Evolutionary conservation across 2,888 invertebrate genomes (phyloP).

Genomic region (Digitonthophagus gazella): DNA sequence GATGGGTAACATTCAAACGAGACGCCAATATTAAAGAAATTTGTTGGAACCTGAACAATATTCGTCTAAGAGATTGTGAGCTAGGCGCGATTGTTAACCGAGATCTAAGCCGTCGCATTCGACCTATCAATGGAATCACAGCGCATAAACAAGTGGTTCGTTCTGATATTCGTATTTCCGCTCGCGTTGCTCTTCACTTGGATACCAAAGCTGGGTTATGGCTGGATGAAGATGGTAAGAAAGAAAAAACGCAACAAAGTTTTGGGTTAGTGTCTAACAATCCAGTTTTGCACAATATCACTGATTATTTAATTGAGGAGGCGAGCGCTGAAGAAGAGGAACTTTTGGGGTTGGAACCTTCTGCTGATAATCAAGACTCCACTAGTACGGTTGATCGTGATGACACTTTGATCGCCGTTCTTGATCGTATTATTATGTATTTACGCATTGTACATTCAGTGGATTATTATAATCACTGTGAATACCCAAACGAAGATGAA

Average conservation of each 20-base stretch:
- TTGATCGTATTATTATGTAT: conserved; percentile 84
- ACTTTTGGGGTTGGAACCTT: conserved; percentile 68
- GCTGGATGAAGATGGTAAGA: conserved; percentile 56
- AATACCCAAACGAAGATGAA: conserved; percentile 98
- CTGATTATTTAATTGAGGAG: conserved; percentile 97
- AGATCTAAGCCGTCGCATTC: conserved; percentile 90
- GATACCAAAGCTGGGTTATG: conserved; percentile 83
- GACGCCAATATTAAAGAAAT: conserved; percentile 99
- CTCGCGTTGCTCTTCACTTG: conserved; percentile 86
- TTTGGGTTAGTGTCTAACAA: conserved; percentile 81
- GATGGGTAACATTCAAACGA: conserved; percentile 97
- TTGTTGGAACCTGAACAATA: conserved; percentile 97
- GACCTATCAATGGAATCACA: conserved; percentile 88
- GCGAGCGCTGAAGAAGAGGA: conserved; percentile 98
- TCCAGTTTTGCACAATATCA: conserved; percentile 94
- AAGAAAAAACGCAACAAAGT: conserved; percentile 47
- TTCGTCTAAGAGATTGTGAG: conserved; percentile 87
- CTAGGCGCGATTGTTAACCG: conserved; percentile 95
- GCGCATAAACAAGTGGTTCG: conserved; percentile 85
- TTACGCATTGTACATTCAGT: conserved; percentile 96
- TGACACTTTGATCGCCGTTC: conserved; percentile 67
- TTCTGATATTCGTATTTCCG: conserved; percentile 89
- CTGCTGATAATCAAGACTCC: conserved; percentile 50
- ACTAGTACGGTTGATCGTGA: conserved; percentile 65
- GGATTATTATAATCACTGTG: conserved; percentile 98